Evolutionary conservation across 2,797 vertebrate genomes (phyloP).

Genomic region (Fundulus diaphanus): DNA sequence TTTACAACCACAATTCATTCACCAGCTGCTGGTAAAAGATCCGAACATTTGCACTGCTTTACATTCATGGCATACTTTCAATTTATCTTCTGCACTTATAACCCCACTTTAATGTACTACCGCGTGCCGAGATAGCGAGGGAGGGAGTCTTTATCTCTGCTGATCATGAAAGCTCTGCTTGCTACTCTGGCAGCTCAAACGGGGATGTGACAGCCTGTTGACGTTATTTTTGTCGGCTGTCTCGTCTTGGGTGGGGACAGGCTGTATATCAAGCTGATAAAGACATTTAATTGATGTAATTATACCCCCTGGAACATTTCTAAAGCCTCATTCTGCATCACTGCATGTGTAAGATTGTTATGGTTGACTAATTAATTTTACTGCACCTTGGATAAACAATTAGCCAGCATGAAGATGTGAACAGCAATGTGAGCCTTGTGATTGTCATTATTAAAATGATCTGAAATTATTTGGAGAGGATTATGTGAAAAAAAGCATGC

Average conservation of each 20-base stretch:
- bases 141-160: background rate
- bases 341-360: background rate
- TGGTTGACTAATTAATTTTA: slow-evolving; percentile 24
- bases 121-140: background rate
- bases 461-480: slow-evolving; percentile 20
- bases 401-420: slow-evolving; percentile 25
- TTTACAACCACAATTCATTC: background rate
- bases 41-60: background rate
- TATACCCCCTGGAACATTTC: slow-evolving; percentile 13
- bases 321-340: background rate
- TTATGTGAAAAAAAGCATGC: background rate
- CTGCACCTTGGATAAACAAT: slow-evolving; percentile 17
- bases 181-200: background rate
- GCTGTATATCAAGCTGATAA: slow-evolving; percentile 1
- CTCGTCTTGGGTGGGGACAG: background rate
- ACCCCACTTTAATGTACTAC: background rate
- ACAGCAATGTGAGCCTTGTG: slow-evolving; percentile 50
- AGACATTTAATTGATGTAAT: slow-evolving; percentile 14
- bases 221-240: background rate
- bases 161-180: background rate
- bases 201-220: slow-evolving; percentile 4
- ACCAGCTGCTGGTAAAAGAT: background rate
- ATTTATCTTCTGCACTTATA: background rate
- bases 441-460: slow-evolving; percentile 40
- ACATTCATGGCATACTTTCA: background rate